These are phyloP conservation scores for Glossosoma conforme DNA, from an alignment of 1,140 invertebrate genomes.

Conservation along the genomic window DNA sequence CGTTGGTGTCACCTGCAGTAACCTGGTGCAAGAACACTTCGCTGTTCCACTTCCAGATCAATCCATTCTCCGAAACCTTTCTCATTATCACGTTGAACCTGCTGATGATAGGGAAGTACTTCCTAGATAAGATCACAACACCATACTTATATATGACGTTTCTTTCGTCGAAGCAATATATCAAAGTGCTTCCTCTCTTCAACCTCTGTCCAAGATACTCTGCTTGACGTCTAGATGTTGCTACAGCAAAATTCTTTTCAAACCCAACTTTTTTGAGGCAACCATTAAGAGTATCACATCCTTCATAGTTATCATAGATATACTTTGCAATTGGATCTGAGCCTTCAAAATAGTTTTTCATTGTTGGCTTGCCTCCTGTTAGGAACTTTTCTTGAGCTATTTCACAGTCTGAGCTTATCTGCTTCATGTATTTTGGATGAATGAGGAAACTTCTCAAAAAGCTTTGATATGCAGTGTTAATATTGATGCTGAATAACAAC, in stretches of 20 bases:
- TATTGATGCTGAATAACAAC: slow-evolving; percentile 47
- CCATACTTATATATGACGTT: slow-evolving; percentile 47
- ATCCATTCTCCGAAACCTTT: slow-evolving; percentile 45
- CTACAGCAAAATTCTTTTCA: slow-evolving; percentile 42
- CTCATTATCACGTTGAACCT: slow-evolving; percentile 45
- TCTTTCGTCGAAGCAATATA: slow-evolving; percentile 45
- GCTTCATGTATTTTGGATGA: slow-evolving; percentile 46
- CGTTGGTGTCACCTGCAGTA: slow-evolving; percentile 29
- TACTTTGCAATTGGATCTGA: slow-evolving; percentile 40
- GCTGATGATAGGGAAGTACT: slow-evolving; percentile 45
- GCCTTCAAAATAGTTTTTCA: slow-evolving; percentile 45
- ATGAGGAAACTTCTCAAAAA: slow-evolving; percentile 48
- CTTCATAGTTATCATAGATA: slow-evolving; percentile 46
- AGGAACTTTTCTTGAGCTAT: slow-evolving; percentile 41
- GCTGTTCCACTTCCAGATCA: slow-evolving; percentile 48
- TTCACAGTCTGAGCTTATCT: slow-evolving; percentile 43
- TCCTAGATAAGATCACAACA: slow-evolving; percentile 40
- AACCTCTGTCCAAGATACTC: slow-evolving; percentile 43
- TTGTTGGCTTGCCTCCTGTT: slow-evolving; percentile 44
- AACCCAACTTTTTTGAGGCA: slow-evolving; percentile 40
- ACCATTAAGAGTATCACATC: slow-evolving; percentile 37
- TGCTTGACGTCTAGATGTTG: slow-evolving; percentile 43
- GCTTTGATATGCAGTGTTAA: slow-evolving; percentile 47
- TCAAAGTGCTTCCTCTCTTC: slow-evolving; percentile 38
- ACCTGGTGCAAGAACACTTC: slow-evolving; percentile 41